A percentile compares a stretch with the other conserved stretches of the same genome.
These are phyloP conservation scores for Willisornis vidua DNA, from an alignment of 2,113 vertebrate genomes.

Conservation along the genomic window DNA sequence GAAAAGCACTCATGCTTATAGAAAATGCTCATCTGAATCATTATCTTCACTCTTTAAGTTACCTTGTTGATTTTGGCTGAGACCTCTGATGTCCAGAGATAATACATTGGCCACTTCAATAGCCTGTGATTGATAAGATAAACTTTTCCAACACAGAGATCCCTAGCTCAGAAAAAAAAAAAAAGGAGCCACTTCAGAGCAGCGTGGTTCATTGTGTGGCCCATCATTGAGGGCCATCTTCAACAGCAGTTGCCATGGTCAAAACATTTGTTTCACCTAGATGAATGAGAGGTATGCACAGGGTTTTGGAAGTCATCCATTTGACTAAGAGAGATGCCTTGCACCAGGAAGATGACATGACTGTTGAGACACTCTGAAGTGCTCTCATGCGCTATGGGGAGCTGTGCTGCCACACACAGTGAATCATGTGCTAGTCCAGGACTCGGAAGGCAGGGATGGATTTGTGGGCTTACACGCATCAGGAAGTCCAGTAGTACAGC, in stretches of 20 bases:
- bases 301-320: neutral
- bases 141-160: neutral
- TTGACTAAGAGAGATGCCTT: neutral
- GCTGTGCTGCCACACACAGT: neutral
- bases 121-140: neutral
- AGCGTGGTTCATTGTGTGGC: neutral
- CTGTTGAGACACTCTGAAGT: neutral
- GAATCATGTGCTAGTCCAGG: neutral
- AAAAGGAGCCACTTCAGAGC: neutral
- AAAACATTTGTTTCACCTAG: neutral
- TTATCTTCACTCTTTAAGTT: neutral
- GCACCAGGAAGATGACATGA: neutral
- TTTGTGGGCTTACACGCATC: constrained; percentile 56
- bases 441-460: constrained; percentile 47
- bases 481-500: constrained; percentile 33
- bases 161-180: neutral
- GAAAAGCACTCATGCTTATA: neutral
- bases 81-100: neutral
- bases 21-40: neutral
- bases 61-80: neutral
- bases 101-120: neutral
- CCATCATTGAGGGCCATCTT: neutral
- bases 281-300: neutral
- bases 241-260: neutral
- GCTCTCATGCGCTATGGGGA: neutral